phyloP scores from a whole-genome alignment of 1,140 invertebrate species.

The Drosophila willistoni region DNA sequence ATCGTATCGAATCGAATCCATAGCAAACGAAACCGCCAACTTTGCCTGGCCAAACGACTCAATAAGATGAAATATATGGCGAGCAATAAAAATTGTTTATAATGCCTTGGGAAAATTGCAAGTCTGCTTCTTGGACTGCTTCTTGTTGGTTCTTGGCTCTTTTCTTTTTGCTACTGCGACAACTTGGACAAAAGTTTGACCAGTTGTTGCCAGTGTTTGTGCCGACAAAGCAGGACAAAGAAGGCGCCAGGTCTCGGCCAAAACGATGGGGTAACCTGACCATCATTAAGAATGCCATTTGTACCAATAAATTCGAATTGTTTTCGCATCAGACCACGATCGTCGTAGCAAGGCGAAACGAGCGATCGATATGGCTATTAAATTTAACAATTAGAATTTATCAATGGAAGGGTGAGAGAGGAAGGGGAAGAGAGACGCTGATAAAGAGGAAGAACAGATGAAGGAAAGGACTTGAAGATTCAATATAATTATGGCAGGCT shows the following conservation, averaged over 20 bases:
- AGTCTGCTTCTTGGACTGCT: slow-evolving; percentile 10
- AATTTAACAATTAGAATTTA: slow-evolving; percentile 83
- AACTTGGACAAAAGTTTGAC: slow-evolving; percentile 40
- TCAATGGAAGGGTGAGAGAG: slow-evolving; percentile 52
- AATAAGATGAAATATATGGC: slow-evolving; percentile 83
- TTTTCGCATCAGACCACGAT: slow-evolving; percentile 28
- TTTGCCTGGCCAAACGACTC: slow-evolving; percentile 66
- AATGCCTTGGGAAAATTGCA: slow-evolving; percentile 74
- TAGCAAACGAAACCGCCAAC: slow-evolving; percentile 5
- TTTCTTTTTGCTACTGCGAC: slow-evolving; percentile 60
- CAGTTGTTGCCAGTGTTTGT: slow-evolving; percentile 19
- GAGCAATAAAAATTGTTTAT: slow-evolving; percentile 81
- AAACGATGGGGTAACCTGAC: slow-evolving; percentile 48
- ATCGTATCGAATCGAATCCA: slow-evolving; percentile 15
- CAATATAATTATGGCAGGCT: slow-evolving; percentile 69
- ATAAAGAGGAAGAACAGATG: not conserved
- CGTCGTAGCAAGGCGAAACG: slow-evolving; percentile 5
- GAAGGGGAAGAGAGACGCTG: not conserved
- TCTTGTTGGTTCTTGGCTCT: slow-evolving; percentile 11
- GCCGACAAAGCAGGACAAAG: slow-evolving; percentile 73
- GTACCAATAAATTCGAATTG: slow-evolving; percentile 80
- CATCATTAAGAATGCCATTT: slow-evolving; percentile 79
- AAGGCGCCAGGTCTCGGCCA: slow-evolving; percentile 52
- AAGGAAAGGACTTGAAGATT: slow-evolving; percentile 5
- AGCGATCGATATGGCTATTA: slow-evolving; percentile 81